Base-by-base conservation (phyloP, 2,797 vertebrate species). In the Anas capensis region DNA sequence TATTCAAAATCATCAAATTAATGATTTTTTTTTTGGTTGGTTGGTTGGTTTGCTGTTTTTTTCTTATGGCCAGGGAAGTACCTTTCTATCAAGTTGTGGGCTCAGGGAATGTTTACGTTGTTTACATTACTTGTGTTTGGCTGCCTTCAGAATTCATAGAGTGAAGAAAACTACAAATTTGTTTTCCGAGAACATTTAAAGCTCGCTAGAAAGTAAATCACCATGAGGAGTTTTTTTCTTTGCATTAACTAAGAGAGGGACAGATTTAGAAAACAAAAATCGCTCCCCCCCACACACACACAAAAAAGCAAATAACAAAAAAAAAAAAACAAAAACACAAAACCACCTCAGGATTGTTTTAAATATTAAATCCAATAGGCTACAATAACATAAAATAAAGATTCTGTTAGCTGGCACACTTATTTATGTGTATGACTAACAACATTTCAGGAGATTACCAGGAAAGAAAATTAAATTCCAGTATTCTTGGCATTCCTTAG, bases 161-260 rank as follows among this genome's bases (percentile, higher is more conserved):
- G 33, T 61, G 19, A 93, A 90, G 27, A 71, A 87, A 91, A 62
- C 13, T 18, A 13, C 79, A 46, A 36, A 36, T 38, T 2, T 64
- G 14, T 54, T 96, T 95, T 94, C 79, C 66, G 84, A 82, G 60
- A 90, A 60, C 7, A 12, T 54, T 78, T 82, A 88, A 94, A 93
- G 23, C 36, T 36, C 70, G 19, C 57, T 86, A 48, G 60, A 90
- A 93, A 56, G 42, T 33, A 85, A 19, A 83, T 90, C 1, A 3
- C 23, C 68, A 44, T 38, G 40, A 82, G 62, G 56, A 87, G 10
- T 65, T 17, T 56, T 54, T 48, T 51, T 61, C 6, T 89, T 38
- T 7, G 2, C 49, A 87, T 86, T 26, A 51, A 3, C 21, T 58
- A 9, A 56, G n/a, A 84, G n/a, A 82, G 49, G 24, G 14, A 17